Evolutionary conservation across 2,888 invertebrate genomes (phyloP), one percentile per base, ranked within the genome.

Genomic region (Oithona nana): DNA sequence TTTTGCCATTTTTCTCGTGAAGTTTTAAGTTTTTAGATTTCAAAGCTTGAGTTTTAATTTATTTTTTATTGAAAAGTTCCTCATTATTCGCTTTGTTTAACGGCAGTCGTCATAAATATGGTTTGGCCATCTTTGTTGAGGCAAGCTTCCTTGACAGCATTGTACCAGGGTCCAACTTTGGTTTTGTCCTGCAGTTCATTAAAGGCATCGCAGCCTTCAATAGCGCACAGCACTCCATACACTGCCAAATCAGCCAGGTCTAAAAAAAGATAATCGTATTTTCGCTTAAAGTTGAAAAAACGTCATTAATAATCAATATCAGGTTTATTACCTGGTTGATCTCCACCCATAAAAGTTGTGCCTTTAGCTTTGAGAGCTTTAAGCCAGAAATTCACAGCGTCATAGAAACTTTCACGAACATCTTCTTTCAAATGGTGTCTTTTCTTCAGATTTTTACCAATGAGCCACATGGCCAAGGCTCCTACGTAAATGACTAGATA

Each of bases 231-330:
- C 2, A 90, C 81, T 1, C 95, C 95, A 71, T 83, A 95, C 1
- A 94, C 86, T 0, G 90, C 81, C 58, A 98, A 76, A 76, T 98
- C 97, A 0, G 94, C 88, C 6, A 98, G 76, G 72, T 94, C 87
- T 1, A 24, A 39, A 39, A 39, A 39, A 39, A n/a, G n/a, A n/a
- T n/a, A n/a, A n/a, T n/a, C n/a, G n/a, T n/a, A n/a, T n/a, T n/a
- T n/a, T n/a, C n/a, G n/a, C n/a, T n/a, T n/a, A n/a, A n/a, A n/a
- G n/a, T n/a, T n/a, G n/a, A n/a, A n/a, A n/a, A n/a, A n/a, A n/a
- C n/a, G n/a, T n/a, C n/a, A n/a, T n/a, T n/a, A n/a, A n/a, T n/a
- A n/a, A n/a, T n/a, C n/a, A n/a, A n/a, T n/a, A n/a, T 39, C 6
- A 11, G 8, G 39, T 39, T 39, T 39, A 39, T 11, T 39, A 39